Conservation (phyloP, 1,140 invertebrate species). For the Drosophila sturtevanti region DNA sequence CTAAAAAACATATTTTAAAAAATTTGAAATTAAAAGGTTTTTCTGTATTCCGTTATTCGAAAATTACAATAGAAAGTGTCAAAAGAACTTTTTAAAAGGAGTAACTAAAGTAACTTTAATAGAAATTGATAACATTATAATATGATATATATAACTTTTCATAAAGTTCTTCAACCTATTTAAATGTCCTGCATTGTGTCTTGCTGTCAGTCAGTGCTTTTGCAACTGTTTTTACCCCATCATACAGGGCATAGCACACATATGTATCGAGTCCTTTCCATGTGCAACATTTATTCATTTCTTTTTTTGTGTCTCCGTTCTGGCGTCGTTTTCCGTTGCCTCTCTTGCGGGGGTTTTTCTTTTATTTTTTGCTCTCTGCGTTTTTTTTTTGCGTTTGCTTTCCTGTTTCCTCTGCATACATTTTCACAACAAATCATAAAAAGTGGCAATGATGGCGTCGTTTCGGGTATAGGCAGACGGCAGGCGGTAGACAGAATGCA, state of each 20-base stretch:
- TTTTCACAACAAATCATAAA: constrained; percentile 80
- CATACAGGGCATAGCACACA: background rate
- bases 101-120: background rate
- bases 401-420: constrained; percentile 75
- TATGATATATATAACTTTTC: background rate
- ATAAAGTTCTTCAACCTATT: background rate
- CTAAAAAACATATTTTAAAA: too few relatives aligned
- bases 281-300: constrained; percentile 32
- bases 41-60: too few relatives aligned
- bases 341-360: constrained; percentile 51
- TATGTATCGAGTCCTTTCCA: constrained; percentile 14
- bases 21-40: too few relatives aligned
- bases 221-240: background rate
- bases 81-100: background rate
- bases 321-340: constrained; percentile 51
- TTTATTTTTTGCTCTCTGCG: constrained; percentile 26
- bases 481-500: background rate
- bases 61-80: too few relatives aligned
- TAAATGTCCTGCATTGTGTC: background rate
- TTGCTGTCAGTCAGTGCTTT: background rate
- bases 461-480: constrained; percentile 14
- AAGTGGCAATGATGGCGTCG: constrained; percentile 56
- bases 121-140: background rate
- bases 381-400: constrained; percentile 45
- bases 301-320: constrained; percentile 34